Base-by-base conservation (phyloP, 2,797 vertebrate genomes). In the Enteromius mattozi region DNA sequence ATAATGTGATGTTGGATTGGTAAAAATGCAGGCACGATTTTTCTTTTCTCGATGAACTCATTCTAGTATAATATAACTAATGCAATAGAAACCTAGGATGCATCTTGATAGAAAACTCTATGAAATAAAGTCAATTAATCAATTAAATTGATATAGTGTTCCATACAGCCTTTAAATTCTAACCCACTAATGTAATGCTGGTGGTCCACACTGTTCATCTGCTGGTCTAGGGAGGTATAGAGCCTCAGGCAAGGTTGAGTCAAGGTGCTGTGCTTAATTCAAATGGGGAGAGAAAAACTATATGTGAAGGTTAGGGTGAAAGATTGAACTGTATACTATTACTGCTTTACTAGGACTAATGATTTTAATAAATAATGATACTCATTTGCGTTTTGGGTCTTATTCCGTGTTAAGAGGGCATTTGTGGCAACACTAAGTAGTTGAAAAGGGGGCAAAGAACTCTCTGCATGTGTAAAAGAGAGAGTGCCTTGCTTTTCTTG, bases 191-290 rank as follows among this genome's bases (percentile, higher is more conserved):
- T 45, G 51, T 45, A 78, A 79, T 65, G 77, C 85, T 77, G 66
- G 84, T 78, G 66, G 85, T 42, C 42, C 72, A 51, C 2, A n/a
- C 69, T 69, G 80, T 83, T 83, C 82, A 86, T 79, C 85, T 88
- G 83, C 86, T 84, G 84, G 80, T 85, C 83, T 81, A 77, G 56
- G 42, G 56, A 35, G 56, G 68, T 74, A 54, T 45, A 78, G 66
- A 68, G 68, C 86, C 75, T 70, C 47, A 79, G 84, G 88, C 80
- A 86, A 86, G 88, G 81, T 87, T 85, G 65, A 84, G 72, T 54
- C 77, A 74, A 71, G 86, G 83, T 85, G 81, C 37, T 66, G 13
- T 21, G 75, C 84, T 76, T 49, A 37, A 59, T 66, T 71, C 56
- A 35, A 56, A 77, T 35, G 10, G 61, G 3, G 66, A 70, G 61